Conservation (phyloP, 2,888 invertebrate species). For the Argyresthia goedartella region DNA sequence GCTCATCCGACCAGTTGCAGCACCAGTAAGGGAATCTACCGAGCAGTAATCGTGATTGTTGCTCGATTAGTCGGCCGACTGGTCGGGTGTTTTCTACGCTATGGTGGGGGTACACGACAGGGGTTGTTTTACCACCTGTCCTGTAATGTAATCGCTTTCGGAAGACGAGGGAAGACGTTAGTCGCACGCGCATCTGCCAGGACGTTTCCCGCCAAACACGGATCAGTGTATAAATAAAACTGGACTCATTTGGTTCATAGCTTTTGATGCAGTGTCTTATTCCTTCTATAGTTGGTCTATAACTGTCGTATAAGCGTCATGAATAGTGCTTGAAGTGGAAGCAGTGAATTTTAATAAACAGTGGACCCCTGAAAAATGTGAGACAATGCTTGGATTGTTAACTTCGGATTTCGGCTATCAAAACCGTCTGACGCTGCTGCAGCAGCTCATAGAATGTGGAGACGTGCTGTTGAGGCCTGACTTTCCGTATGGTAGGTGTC, state of each 20-base stretch:
- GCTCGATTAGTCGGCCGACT: background rate
- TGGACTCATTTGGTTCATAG: constrained; percentile 1
- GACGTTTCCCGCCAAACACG: constrained; percentile 42
- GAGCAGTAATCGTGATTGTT: background rate
- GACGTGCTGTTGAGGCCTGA: constrained; percentile 48
- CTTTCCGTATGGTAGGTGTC: constrained; percentile 22
- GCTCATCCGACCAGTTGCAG: no score
- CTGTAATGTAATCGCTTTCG: constrained; percentile 52
- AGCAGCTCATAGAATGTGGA: constrained; percentile 58
- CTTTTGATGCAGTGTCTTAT: background rate
- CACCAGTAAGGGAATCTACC: no score
- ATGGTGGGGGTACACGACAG: background rate
- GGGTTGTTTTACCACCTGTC: constrained; percentile 58
- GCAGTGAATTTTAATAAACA: no score
- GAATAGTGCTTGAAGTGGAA: no score
- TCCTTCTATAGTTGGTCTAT: no score
- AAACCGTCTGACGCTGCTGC: constrained; percentile 47
- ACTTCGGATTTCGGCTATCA: constrained; percentile 54
- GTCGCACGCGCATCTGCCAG: constrained; percentile 47
- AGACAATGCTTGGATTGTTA: constrained; percentile 52
- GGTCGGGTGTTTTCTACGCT: constrained; percentile 11
- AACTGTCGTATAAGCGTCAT: no score
- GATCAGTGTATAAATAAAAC: constrained; percentile 20
- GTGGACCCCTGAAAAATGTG: background rate
- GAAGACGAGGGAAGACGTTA: constrained; percentile 43